Base-by-base conservation (phyloP, 2,113 vertebrate species). In the Salvelinus namaycush region DNA sequence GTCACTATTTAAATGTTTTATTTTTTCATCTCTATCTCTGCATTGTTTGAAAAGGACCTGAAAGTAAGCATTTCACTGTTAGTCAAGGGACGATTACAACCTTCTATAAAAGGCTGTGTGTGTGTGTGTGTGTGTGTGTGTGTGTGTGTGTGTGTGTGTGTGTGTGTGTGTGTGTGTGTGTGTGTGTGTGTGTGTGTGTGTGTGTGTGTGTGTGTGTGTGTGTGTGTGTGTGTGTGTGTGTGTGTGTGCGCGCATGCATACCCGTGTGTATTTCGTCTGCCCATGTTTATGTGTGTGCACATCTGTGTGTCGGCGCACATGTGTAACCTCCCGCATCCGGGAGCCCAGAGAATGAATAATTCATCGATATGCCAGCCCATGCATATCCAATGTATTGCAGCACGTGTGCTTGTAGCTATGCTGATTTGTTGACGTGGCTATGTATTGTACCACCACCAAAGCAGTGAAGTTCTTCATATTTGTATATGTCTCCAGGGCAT, bases 401-500 rank as follows among this genome's bases (percentile, higher is more conserved):
- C 68, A 48, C 71, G 74, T 68, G 77, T 74, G 65, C 54, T 14
- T 20, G 7, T 73, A 74, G 71, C 76, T 73, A 60, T 74, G 34
- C 66, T 72, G 74, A 75, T 79, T 73, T 13, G 59, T 73, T 82
- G 77, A 75, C 44, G 34, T 74, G 71, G 39, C 72, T 48, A 64
- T 31, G 71, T 83, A 82, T 78, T 75, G 79, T 59, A 62, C 71
- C 26, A 44, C 39, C 39, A 49, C 82, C 65, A 11, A 72, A 57
- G 74, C 70, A 27, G 75, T 73, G 70, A 84, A 84, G 60, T 73
- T 34, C 29, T 73, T 62, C 72, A 72, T 59, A 44, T 78, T 78
- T 73, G 77, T 79, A 72, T 74, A 78, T 73, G 74, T 75, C 83
- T 84, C 59, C 14, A 16, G 68, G 78, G 80, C 65, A 79, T 84